Base-by-base conservation (phyloP, 2,113 vertebrate species). In the Hippocampus abdominalis region DNA sequence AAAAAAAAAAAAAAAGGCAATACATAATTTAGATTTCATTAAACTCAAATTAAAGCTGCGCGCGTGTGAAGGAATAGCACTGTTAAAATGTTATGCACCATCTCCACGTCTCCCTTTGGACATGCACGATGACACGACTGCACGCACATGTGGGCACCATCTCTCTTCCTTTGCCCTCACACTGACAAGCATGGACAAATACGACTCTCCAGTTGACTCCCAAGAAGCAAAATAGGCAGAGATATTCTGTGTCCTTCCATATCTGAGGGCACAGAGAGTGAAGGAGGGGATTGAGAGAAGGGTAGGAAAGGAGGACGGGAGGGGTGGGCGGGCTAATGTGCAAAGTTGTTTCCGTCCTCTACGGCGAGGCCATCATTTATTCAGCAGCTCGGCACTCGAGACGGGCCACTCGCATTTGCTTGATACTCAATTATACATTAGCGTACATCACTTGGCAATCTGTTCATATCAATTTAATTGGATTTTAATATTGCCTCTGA, bases 401-500 rank as follows among this genome's bases (percentile, higher is more conserved):
- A 97, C 92, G 92, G 94, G 95, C 94, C 95, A 97, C 95, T 97
- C 94, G 93, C 96, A 95, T 98, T 98, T 97, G 96, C 96, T 97
- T 98, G 97, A 97, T 99, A 98, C 97, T 98, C 97, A 99, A 98
- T 99, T 98, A 99, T 98, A 99, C 97, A 99, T 99, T 98, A 98
- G 97, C 96, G 97, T 96, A 99, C 96, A 99, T 99, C 98, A 99
- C 97, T 98, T 98, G 96, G 97, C 97, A 99, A 99, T 99, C 97
- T 99, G 98, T 99, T 98, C 97, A 96, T 99, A 99, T 98, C 97
- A 98, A 97, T 98, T 98, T 98, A 99, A 99, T 99, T 98, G 97
- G 97, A 98, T 98, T 98, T 98, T 99, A 99, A 98, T 99, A 98
- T 97, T 98, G 96, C 97, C 96, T 98, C 96, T 98, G 96, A 99